These are phyloP conservation scores for Lucilia cuprina DNA, from an alignment of 1,140 invertebrate genomes.

Conservation along the genomic window DNA sequence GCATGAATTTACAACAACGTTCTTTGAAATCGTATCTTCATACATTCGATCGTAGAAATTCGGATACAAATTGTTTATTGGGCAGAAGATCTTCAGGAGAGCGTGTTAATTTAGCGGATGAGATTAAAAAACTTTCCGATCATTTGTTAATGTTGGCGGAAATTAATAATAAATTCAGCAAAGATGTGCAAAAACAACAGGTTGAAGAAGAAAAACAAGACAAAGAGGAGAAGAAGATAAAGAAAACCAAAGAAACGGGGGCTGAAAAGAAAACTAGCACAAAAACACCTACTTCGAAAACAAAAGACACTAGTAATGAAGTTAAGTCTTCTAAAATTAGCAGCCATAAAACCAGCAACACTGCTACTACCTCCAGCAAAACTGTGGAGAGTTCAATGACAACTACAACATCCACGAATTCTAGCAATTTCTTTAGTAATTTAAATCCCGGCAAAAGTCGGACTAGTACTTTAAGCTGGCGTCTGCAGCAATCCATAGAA, in stretches of 20 bases:
- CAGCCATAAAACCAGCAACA: constrained; percentile 40
- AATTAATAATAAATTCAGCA: constrained; percentile 69
- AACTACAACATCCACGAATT: neutral
- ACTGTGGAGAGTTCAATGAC: neutral
- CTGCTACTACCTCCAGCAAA: constrained; percentile 20
- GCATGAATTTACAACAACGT: constrained; percentile 47
- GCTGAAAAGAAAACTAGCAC: constrained; percentile 8
- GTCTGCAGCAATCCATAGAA: constrained; percentile 58
- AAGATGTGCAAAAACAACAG: constrained; percentile 50
- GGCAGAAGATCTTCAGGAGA: constrained; percentile 61
- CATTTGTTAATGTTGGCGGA: constrained; percentile 76
- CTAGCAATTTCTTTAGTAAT: constrained; percentile 41
- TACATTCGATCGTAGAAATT: constrained; percentile 73
- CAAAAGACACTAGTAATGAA: constrained; percentile 41
- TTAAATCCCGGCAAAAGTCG: constrained; percentile 40
- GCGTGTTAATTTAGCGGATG: constrained; percentile 75
- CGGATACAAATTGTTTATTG: constrained; percentile 73
- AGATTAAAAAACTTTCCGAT: constrained; percentile 80
- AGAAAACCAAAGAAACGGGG: constrained; percentile 11
- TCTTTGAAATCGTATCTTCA: constrained; percentile 63
- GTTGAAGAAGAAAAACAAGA: neutral
- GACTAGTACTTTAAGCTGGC: constrained; percentile 49
- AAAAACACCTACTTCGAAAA: constrained; percentile 38
- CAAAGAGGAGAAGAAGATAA: neutral
- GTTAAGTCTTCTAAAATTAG: neutral